A percentile compares a stretch with the other conserved stretches of the same genome.
phyloP scores from a whole-genome alignment of 1,140 invertebrate species.

The Lordiphosa collinella region DNA sequence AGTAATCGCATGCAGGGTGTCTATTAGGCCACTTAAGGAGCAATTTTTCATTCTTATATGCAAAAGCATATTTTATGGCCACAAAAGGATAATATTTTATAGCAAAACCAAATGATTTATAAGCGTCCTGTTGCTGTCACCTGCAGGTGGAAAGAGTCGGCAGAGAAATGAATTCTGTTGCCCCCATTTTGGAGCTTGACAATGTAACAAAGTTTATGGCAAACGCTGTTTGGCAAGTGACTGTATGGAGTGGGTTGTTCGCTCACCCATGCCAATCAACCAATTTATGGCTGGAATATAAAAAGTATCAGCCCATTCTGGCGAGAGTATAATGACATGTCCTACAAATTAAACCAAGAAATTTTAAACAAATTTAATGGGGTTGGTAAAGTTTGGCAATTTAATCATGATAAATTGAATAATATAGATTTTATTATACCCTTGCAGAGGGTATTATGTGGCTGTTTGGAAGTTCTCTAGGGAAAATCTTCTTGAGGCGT shows the following conservation, averaged over 20 bases:
- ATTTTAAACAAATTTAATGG: too few species aligned
- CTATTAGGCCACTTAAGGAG: conserved; percentile 41
- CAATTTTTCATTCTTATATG: conserved; percentile 27
- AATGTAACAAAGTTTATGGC: conserved; percentile 69
- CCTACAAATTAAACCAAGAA: too few species aligned
- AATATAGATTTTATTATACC: too few species aligned
- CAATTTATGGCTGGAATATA: too few species aligned
- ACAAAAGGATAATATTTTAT: conserved; percentile 11
- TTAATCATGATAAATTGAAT: too few species aligned
- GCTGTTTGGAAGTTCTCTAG: too few species aligned
- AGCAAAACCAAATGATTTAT: conserved; percentile 52
- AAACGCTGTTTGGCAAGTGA: too few species aligned
- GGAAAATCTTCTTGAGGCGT: too few species aligned
- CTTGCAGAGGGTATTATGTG: too few species aligned
- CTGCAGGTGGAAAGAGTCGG: neutral
- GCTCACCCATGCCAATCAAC: too few species aligned
- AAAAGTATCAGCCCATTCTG: neutral
- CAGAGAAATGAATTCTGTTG: neutral
- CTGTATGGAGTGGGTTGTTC: neutral
- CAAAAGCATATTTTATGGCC: conserved; percentile 2
- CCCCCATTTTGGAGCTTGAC: conserved; percentile 38
- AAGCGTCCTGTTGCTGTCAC: conserved; percentile 65
- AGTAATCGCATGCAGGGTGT: conserved; percentile 41
- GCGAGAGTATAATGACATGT: too few species aligned
- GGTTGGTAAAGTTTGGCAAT: too few species aligned